Evolutionary conservation across 2,797 vertebrate genomes (phyloP), one percentile per base, ranked within the genome.

Genomic region (Syndactyla subalaris): DNA sequence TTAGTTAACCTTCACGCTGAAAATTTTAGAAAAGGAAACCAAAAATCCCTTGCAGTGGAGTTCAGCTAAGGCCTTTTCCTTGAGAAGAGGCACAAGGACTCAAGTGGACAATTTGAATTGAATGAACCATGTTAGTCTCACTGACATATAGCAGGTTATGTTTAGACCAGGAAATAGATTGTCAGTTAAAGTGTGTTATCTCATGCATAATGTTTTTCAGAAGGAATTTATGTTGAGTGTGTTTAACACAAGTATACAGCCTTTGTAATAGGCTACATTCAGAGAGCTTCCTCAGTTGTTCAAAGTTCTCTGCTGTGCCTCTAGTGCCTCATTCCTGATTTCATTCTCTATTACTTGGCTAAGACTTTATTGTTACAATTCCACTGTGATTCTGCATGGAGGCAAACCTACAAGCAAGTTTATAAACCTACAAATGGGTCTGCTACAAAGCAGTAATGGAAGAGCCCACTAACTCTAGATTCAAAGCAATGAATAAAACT

Each of bases 71-170:
- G 14, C 9, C 24, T 39, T 4, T 2, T 41, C 22, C 43, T 75
- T 65, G 34, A 34, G 46, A 88, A 63, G 12, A 49, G 13, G 1
- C 10, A 21, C 17, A 74, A 46, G 21, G 13, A 21, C 12, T 55
- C 46, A 24, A 48, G 26, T 6, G 21, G 5, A 13, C 6, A 22
- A 36, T 24, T 4, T 27, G 6, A 74, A 76, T 7, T 30, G 21
- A 55, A 52, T 20, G 8, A 70, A 34, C 27, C 15, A 1, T 6
- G 2, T 66, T n/a, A 54, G 16, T 67, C 7, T 20, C 26, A 34
- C 9, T 62, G n/a, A 32, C 7, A 8, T 32, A 9, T 2, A 43
- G n/a, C 0, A 1, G 12, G 3, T 46, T 68, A 13, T 6, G 4
- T 45, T 34, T 49, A 57, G 63, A 63, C 2, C 5, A 45, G 17